These are phyloP conservation scores for Apolygus lucorum DNA, from an alignment of 1,140 invertebrate genomes.

Conservation along the genomic window DNA sequence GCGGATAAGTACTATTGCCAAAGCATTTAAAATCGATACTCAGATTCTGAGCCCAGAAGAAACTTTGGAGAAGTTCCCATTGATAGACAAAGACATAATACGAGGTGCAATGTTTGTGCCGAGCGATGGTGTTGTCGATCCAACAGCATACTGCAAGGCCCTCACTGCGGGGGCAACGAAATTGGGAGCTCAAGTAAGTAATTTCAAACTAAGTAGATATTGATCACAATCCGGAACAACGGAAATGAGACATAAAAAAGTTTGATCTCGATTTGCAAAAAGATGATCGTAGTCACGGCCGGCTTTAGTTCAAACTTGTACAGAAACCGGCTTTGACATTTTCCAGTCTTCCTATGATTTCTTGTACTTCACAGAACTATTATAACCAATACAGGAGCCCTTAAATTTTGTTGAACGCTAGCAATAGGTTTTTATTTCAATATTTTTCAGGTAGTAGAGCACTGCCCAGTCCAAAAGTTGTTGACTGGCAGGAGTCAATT, in stretches of 20 bases:
- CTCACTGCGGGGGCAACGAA: conserved; percentile 58
- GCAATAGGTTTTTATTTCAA: not conserved
- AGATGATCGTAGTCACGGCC: not conserved
- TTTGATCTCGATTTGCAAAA: too few species aligned
- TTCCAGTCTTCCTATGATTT: too few species aligned
- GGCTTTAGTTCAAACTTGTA: not conserved
- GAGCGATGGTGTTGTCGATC: conserved; percentile 72
- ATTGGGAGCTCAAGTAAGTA: conserved; percentile 57
- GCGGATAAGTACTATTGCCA: conserved; percentile 65
- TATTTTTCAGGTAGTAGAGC: conserved; percentile 56
- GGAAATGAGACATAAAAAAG: too few species aligned
- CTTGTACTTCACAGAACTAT: too few species aligned
- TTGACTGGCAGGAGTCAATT: conserved; percentile 52
- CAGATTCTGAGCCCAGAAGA: conserved; percentile 59
- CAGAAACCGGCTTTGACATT: too few species aligned
- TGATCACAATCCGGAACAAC: too few species aligned
- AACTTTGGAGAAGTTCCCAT: conserved; percentile 65
- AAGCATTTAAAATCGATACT: conserved; percentile 66
- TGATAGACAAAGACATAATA: conserved; percentile 63
- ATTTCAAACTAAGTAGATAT: too few species aligned
- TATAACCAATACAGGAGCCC: too few species aligned
- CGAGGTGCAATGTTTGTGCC: conserved; percentile 69
- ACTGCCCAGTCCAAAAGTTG: conserved; percentile 61
- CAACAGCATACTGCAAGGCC: conserved; percentile 65
- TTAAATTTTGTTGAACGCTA: too few species aligned